Base-by-base conservation (phyloP, 2,113 vertebrate genomes). In the Uria aalge region DNA sequence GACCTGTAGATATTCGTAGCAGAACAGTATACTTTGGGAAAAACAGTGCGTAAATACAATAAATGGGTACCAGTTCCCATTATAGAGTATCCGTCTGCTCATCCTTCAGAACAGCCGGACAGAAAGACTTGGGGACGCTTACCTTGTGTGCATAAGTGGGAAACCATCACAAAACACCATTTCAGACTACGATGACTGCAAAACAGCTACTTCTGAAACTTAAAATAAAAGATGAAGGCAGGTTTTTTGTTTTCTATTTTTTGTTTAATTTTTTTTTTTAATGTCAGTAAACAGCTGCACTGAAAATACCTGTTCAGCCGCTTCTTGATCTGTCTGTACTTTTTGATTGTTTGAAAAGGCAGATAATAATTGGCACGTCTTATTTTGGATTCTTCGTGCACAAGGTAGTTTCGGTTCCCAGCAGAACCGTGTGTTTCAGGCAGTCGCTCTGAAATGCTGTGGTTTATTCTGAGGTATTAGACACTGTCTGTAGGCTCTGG, bases 161-260 rank as follows among this genome's bases (percentile, higher is more conserved):
- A 64, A 84, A 45, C 14, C 15, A 47, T 27, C 48, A 64, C 8
- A 56, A 50, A 73, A 9, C 48, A 43, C 30, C 7, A 24, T 68
- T 76, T 84, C 48, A 63, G 32, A 15, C 63, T 36, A 16, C 40
- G 52, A 4, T n/a, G 24, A 32, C 57, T 32, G 17, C 19, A 84
- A 60, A 81, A 21, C n/a, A 57, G 38, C 24, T 76, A 29, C 19
- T 55, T 64, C 48, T 68, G 43, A 34, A n/a, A 59, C 29, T 47
- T 41, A 26, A 77, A 32, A 24, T n/a, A 64, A 38, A 67, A 66
- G 20, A 22, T 15, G 8, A 2, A 84, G 19, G 12, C 3, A 5
- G 1, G 1, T 3, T 6, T 12, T n/a, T 45, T n/a, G 27, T 30
- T 8, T 29, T 8, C 11, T 10, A 11, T 9, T 21, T 2, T 4